Evolutionary conservation across 1,140 invertebrate genomes (phyloP).

Genomic region (Trichoplusia ni): DNA sequence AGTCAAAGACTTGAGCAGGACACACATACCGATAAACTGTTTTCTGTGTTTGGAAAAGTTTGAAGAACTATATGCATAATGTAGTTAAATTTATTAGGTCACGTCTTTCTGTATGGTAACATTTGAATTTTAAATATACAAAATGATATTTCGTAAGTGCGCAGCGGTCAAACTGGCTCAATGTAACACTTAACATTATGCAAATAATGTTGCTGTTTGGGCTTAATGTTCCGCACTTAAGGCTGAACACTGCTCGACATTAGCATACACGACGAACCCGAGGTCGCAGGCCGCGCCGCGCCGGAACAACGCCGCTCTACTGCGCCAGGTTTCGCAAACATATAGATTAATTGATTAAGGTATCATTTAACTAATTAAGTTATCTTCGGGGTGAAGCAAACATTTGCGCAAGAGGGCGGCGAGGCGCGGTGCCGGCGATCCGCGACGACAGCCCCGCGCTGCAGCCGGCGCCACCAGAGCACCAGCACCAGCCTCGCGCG

Average conservation of each 20-base stretch:
- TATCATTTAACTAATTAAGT: neutral
- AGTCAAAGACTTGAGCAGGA: too few relatives aligned
- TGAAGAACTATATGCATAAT: too few relatives aligned
- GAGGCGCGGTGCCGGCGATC: neutral
- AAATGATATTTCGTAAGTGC: slow-evolving; percentile 23
- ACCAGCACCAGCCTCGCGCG: neutral
- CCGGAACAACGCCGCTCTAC: too few relatives aligned
- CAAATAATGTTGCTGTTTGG: neutral
- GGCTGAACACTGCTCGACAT: neutral
- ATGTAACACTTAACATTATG: slow-evolving; percentile 10
- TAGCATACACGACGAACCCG: too few relatives aligned
- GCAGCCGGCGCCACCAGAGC: neutral
- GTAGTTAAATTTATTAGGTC: neutral
- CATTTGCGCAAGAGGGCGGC: neutral
- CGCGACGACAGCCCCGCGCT: neutral
- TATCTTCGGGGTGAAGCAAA: neutral
- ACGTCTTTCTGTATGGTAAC: slow-evolving; percentile 7
- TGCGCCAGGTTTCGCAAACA: too few relatives aligned
- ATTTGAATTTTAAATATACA: slow-evolving; percentile 14
- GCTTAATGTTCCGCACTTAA: too few relatives aligned
- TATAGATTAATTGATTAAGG: too few relatives aligned
- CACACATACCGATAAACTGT: neutral
- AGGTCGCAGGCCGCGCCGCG: too few relatives aligned
- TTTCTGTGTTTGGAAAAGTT: too few relatives aligned
- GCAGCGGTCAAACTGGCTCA: slow-evolving; percentile 14